Conservation (phyloP, 2,888 invertebrate genomes). For the Eristalis arbustorum region DNA sequence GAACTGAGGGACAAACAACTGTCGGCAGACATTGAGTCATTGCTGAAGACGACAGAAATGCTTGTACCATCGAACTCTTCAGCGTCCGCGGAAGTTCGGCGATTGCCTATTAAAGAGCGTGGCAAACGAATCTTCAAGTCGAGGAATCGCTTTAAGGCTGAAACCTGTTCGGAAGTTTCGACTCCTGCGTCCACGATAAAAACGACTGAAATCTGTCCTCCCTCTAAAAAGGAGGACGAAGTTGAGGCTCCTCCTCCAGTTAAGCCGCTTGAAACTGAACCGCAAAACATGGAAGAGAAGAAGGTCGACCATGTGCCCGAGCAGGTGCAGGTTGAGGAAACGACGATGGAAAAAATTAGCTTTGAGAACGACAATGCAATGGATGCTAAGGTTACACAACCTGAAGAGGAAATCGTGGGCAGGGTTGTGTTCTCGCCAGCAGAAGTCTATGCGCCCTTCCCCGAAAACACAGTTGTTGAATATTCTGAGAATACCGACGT, state of each 20-base stretch:
- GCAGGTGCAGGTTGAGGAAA: not conserved
- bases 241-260: not conserved
- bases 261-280: not conserved
- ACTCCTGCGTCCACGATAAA: conserved; percentile 7
- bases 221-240: not conserved
- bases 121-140: conserved; percentile 80
- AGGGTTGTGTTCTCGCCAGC: conserved; percentile 45
- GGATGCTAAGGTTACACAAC: conserved; percentile 36
- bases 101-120: conserved; percentile 78
- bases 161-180: conserved; percentile 48
- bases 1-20: conserved; percentile 76
- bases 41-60: conserved; percentile 83
- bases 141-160: conserved; percentile 75
- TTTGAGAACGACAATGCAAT: conserved; percentile 5
- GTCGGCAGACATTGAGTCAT: conserved; percentile 83
- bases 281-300: not conserved
- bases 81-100: conserved; percentile 69
- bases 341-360: not conserved
- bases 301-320: not conserved
- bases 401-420: conserved; percentile 50
- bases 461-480: not conserved
- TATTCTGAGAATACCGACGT: not conserved
- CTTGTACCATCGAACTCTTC: conserved; percentile 71
- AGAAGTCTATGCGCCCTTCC: conserved; percentile 31
- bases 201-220: not conserved